phyloP scores from a whole-genome alignment of 2,888 invertebrate species.

The Oxytorus armatus region DNA sequence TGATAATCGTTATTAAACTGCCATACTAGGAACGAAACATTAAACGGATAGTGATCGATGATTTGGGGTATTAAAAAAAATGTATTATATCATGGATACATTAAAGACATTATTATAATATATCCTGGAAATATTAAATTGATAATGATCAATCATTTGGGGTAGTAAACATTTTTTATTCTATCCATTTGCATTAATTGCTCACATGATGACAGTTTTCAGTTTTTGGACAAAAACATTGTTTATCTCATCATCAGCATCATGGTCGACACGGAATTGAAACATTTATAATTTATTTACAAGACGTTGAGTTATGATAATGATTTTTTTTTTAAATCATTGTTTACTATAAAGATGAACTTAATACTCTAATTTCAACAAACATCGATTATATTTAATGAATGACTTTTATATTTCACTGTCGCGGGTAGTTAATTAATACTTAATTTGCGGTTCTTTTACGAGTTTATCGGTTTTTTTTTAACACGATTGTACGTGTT shows the following conservation, averaged over 20 bases:
- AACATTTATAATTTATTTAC: too few relatives aligned
- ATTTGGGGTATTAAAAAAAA: slow-evolving; percentile 3
- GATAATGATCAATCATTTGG: neutral
- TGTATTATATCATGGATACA: neutral
- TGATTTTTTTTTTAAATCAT: too few relatives aligned
- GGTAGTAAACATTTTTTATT: neutral
- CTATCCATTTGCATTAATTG: neutral
- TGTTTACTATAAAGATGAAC: too few relatives aligned
- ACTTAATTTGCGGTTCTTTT: too few relatives aligned
- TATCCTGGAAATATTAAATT: neutral
- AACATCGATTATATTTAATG: too few relatives aligned
- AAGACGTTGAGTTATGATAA: too few relatives aligned
- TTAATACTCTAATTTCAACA: too few relatives aligned
- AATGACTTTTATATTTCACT: too few relatives aligned
- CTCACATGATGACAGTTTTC: neutral
- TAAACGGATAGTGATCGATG: slow-evolving; percentile 43
- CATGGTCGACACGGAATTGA: neutral
- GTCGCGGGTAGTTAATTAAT: too few relatives aligned
- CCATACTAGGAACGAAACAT: slow-evolving; percentile 45
- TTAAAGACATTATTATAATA: too few relatives aligned
- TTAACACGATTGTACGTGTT: too few relatives aligned
- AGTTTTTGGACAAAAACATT: neutral
- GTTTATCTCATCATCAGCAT: neutral
- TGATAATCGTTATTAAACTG: slow-evolving; percentile 60
- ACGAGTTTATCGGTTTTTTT: too few relatives aligned